Conservation (phyloP, 2,113 vertebrate genomes). For the Mustela lutreola region DNA sequence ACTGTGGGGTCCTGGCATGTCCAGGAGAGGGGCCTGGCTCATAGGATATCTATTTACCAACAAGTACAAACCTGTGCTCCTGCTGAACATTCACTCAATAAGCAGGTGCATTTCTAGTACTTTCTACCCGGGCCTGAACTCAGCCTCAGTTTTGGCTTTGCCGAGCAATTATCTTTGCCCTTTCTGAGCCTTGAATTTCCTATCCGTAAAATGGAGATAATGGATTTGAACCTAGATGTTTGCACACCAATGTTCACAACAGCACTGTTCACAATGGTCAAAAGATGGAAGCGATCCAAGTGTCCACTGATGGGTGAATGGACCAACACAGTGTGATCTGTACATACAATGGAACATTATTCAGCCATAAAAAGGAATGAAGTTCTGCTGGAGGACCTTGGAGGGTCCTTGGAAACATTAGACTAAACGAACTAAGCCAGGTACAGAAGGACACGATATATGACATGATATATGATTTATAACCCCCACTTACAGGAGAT, state of each 20-base stretch:
- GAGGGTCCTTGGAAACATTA: slow-evolving; percentile 5
- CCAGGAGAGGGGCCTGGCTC: neutral
- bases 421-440: neutral
- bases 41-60: neutral
- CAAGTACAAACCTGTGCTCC: neutral
- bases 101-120: neutral
- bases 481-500: neutral
- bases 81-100: neutral
- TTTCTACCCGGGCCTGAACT: neutral
- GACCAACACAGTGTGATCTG: neutral
- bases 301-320: neutral
- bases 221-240: neutral
- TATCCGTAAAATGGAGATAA: slow-evolving; percentile 17
- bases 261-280: neutral
- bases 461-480: neutral
- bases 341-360: neutral
- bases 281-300: neutral
- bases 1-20: neutral
- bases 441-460: neutral
- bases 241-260: neutral
- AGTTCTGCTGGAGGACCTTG: neutral
- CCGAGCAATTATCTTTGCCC: neutral
- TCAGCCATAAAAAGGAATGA: neutral
- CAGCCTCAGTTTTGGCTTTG: neutral
- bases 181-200: slow-evolving; percentile 40